A percentile compares a stretch with the other conserved stretches of the same genome.
These are phyloP conservation scores for Meta bourneti DNA, from an alignment of 2,888 invertebrate genomes.

Conservation along the genomic window DNA sequence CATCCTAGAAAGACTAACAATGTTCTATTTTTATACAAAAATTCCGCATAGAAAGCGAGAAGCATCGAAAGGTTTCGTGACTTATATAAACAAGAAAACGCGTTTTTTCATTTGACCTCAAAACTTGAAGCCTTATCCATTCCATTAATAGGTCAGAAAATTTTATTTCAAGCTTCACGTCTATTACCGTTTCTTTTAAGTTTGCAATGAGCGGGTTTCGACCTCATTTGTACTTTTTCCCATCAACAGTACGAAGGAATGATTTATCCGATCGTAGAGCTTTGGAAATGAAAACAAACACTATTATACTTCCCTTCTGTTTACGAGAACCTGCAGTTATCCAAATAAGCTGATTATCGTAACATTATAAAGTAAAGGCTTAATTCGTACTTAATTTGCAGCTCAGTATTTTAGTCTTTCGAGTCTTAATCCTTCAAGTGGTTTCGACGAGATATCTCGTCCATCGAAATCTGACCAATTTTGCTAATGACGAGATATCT, in stretches of 20 bases:
- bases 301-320: background rate
- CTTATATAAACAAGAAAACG: slow-evolving; percentile 1
- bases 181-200: slow-evolving; percentile 16
- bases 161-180: slow-evolving; percentile 29
- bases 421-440: too few species aligned
- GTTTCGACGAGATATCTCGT: too few species aligned
- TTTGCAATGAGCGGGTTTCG: background rate
- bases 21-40: background rate
- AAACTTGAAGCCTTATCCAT: background rate
- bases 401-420: too few species aligned
- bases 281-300: background rate
- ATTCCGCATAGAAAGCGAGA: background rate
- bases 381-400: too few species aligned
- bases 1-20: background rate
- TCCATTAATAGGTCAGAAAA: slow-evolving; percentile 47
- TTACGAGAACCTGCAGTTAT: too few species aligned
- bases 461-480: too few species aligned
- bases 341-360: too few species aligned
- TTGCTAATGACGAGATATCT: too few species aligned
- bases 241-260: background rate
- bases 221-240: background rate
- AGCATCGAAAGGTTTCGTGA: background rate
- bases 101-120: background rate
- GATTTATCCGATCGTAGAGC: background rate
- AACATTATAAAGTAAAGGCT: too few species aligned